Evolutionary conservation across 2,888 invertebrate genomes (phyloP).

Genomic region (Iphiclides podalirius): DNA sequence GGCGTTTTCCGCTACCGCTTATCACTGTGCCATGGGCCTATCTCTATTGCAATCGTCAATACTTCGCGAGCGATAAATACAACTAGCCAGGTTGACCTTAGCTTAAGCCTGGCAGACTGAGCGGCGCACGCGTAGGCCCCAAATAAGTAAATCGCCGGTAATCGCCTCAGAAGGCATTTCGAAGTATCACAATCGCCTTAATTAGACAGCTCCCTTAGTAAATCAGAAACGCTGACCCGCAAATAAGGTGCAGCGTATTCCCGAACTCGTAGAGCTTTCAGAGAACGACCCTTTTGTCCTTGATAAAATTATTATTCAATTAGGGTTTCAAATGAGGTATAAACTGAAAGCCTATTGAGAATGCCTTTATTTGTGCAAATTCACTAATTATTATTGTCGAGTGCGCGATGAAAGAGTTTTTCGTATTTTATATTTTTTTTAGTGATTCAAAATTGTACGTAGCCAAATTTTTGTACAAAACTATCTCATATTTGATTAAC

Average conservation of each 20-base stretch:
- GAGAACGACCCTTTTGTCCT: not conserved
- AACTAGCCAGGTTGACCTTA: constrained; percentile 30
- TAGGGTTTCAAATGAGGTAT: too few species aligned
- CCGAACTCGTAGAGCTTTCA: too few species aligned
- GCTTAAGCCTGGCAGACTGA: constrained; percentile 26
- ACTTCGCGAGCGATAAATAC: constrained; percentile 30
- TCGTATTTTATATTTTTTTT: too few species aligned
- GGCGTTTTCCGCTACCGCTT: constrained; percentile 9
- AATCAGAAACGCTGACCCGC: not conserved
- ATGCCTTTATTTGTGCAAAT: too few species aligned
- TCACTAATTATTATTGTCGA: too few species aligned
- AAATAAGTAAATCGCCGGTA: not conserved
- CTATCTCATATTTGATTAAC: too few species aligned
- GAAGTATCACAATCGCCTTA: constrained; percentile 13
- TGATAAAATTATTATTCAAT: not conserved
- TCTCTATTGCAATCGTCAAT: constrained; percentile 21
- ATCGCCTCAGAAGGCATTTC: not conserved
- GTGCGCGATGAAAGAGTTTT: too few species aligned
- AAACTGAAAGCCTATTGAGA: too few species aligned
- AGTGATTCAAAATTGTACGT: too few species aligned
- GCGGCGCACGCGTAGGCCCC: constrained; percentile 25
- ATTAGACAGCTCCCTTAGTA: constrained; percentile 1
- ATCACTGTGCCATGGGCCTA: not conserved
- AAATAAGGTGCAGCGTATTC: too few species aligned
- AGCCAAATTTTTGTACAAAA: too few species aligned